Conservation (phyloP, 2,797 vertebrate genomes). For the Anomalospiza imberbis region DNA sequence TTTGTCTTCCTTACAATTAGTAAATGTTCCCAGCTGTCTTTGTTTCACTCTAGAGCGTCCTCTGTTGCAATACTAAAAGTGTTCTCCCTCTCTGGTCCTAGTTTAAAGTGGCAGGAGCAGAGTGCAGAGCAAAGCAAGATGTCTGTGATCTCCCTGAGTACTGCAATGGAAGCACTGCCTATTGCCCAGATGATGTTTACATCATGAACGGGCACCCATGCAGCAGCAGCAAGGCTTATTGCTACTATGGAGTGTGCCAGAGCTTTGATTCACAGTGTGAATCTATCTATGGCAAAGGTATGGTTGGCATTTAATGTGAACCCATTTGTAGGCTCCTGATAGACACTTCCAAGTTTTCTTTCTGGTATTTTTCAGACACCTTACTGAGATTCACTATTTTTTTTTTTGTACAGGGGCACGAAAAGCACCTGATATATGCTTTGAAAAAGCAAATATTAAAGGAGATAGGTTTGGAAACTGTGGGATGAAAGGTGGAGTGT, state of each 20-base stretch:
- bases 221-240: constrained; percentile 74
- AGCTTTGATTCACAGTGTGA: constrained; percentile 84
- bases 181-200: constrained; percentile 81
- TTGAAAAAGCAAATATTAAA: constrained; percentile 69
- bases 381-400: not conserved
- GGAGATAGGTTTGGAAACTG: constrained; percentile 86
- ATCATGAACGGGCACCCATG: constrained; percentile 83
- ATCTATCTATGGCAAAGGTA: constrained; percentile 81
- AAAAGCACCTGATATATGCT: constrained; percentile 83
- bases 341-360: not conserved
- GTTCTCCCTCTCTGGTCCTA: constrained; percentile 50
- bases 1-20: not conserved
- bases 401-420: constrained; percentile 69
- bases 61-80: not conserved
- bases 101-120: constrained; percentile 79
- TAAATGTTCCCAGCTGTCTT: not conserved
- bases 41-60: not conserved
- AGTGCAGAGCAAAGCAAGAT: constrained; percentile 74
- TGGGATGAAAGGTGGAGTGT: constrained; percentile 57
- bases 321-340: not conserved
- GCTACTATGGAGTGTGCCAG: constrained; percentile 88
- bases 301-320: not conserved
- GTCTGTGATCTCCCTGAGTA: constrained; percentile 86
- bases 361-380: not conserved
- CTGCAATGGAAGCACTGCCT: constrained; percentile 74